Conservation (phyloP, 2,113 vertebrate species). For the Lamprologus ornatipinnis region DNA sequence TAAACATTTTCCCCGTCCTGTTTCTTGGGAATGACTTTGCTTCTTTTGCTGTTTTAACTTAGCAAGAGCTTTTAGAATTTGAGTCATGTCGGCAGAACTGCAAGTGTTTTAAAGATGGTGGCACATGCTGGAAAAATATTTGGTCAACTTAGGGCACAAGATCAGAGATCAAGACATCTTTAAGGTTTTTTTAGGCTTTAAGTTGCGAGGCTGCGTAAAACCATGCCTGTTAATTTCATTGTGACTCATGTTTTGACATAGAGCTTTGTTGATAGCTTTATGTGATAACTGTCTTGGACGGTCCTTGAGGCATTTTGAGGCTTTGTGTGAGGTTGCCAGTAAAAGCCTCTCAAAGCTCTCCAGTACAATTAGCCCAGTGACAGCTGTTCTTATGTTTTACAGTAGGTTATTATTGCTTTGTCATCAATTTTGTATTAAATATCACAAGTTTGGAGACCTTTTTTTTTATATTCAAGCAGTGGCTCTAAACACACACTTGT, state of each 20-base stretch:
- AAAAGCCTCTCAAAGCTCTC: slow-evolving; percentile 12
- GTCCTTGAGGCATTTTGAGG: slow-evolving; percentile 25
- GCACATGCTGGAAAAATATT: not conserved
- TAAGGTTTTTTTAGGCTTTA: not conserved
- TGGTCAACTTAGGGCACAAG: not conserved
- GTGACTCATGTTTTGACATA: slow-evolving; percentile 17
- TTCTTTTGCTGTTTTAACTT: slow-evolving; percentile 7
- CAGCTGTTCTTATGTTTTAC: not conserved
- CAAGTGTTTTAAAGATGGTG: not conserved
- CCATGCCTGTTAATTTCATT: not conserved
- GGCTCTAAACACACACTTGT: not conserved
- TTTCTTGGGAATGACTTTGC: not conserved
- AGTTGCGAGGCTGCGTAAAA: not conserved
- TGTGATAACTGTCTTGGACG: slow-evolving; percentile 13
- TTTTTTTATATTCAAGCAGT: not conserved
- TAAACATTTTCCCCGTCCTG: not conserved
- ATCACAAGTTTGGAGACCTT: not conserved
- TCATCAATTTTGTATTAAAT: not conserved
- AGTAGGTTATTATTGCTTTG: not conserved
- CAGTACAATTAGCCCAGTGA: not conserved
- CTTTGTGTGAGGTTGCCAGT: slow-evolving; percentile 22
- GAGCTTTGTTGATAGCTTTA: slow-evolving; percentile 36
- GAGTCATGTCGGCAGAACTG: not conserved
- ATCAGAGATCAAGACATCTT: not conserved
- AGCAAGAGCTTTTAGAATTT: not conserved